Percentiles rank a stretch among this genome's conserved stretches.
These are phyloP conservation scores for Lanius collurio DNA, from an alignment of 2,113 vertebrate genomes.

Conservation along the genomic window DNA sequence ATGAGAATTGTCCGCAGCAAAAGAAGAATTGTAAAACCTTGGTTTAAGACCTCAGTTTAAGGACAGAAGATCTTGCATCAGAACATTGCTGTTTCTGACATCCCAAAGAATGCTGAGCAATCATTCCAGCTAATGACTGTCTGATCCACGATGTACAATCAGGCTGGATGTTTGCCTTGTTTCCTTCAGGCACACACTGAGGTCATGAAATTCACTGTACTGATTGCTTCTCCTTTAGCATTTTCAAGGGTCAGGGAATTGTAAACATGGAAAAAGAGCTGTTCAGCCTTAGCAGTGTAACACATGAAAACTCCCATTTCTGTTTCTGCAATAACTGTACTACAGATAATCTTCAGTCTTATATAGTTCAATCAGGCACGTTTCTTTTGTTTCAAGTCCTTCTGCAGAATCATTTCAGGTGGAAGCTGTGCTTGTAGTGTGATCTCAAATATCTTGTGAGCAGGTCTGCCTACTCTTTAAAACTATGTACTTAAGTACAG, in stretches of 20 bases:
- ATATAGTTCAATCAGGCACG: not conserved
- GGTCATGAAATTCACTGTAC: not conserved
- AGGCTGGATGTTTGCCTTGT: not conserved
- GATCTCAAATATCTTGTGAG: not conserved
- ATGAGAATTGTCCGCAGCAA: not conserved
- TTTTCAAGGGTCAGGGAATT: constrained; percentile 2
- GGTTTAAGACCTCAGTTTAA: not conserved
- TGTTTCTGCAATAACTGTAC: not conserved
- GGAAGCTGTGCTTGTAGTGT: not conserved
- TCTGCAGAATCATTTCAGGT: not conserved
- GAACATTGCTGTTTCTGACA: not conserved
- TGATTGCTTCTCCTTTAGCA: not conserved
- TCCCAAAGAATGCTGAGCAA: constrained; percentile 17
- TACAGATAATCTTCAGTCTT: not conserved
- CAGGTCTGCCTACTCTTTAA: not conserved
- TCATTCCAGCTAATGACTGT: not conserved
- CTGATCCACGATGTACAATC: not conserved
- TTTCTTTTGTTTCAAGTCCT: constrained; percentile 3
- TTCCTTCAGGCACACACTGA: not conserved
- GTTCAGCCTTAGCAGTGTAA: not conserved
- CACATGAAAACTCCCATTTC: not conserved
- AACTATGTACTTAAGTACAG: not conserved
- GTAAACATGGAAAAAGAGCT: not conserved
- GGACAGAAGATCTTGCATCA: not conserved
- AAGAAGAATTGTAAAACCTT: not conserved